These are phyloP conservation scores for Periplaneta americana DNA, from an alignment of 1,140 invertebrate genomes.

Conservation along the genomic window DNA sequence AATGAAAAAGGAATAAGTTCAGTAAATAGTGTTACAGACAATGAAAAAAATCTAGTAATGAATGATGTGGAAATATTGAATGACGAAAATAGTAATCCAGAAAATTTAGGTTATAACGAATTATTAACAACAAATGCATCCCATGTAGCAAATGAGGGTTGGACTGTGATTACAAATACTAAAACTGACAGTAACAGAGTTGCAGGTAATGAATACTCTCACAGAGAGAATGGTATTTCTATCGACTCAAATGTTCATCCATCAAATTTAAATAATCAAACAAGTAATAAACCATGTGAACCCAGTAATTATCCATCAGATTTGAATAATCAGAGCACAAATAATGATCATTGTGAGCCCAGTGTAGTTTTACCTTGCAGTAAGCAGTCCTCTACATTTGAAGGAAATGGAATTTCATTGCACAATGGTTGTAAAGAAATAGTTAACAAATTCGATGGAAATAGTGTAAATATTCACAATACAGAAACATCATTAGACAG, in stretches of 20 bases:
- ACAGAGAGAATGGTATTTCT: not conserved
- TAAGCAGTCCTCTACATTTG: too few species aligned
- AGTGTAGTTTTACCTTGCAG: too few species aligned
- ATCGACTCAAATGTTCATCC: not conserved
- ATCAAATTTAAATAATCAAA: not conserved
- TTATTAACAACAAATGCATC: not conserved
- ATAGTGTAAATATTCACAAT: not conserved
- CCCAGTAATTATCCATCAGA: too few species aligned
- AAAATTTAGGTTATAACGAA: not conserved
- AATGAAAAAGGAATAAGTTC: not conserved
- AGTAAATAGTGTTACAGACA: not conserved
- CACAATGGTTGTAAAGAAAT: too few species aligned
- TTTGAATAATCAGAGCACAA: too few species aligned
- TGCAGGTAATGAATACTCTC: not conserved
- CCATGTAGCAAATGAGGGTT: not conserved
- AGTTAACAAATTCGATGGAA: not conserved
- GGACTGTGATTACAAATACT: not conserved
- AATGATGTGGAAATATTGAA: too few species aligned
- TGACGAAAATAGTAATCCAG: not conserved
- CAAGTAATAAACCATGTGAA: too few species aligned
- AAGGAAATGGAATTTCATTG: too few species aligned
- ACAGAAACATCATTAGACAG: not conserved
- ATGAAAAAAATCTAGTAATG: not conserved
- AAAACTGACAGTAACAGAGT: not conserved
- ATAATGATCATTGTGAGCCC: too few species aligned